Conservation (phyloP, 2,113 vertebrate genomes). For the Thomomys bottae region DNA sequence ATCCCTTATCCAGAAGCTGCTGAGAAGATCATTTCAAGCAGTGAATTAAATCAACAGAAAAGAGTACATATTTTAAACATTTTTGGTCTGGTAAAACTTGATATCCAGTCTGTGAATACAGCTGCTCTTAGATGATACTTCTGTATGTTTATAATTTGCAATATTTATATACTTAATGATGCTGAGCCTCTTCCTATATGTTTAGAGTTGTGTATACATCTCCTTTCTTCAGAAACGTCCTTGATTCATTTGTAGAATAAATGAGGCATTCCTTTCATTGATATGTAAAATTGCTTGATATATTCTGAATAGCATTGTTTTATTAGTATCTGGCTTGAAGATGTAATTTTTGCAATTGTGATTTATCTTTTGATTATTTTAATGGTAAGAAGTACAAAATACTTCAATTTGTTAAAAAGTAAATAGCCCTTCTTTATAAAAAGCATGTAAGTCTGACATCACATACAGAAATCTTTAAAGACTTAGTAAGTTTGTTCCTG, state of each 20-base stretch:
- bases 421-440: background rate
- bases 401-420: background rate
- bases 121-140: background rate
- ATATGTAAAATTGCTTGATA: background rate
- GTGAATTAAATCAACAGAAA: background rate
- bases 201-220: background rate
- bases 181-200: background rate
- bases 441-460: background rate
- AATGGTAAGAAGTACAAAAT: background rate
- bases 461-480: background rate
- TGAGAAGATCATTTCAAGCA: background rate
- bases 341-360: background rate
- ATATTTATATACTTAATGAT: background rate
- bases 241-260: background rate
- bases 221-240: background rate
- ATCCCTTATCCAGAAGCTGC: background rate
- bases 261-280: background rate
- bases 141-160: background rate
- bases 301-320: background rate
- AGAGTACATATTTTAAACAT: background rate
- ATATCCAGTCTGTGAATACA: background rate
- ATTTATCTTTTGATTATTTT: background rate
- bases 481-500: too few relatives aligned
- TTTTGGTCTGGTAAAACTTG: background rate
- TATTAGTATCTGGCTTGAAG: background rate